Evolutionary conservation across 2,113 vertebrate genomes (phyloP).

Genomic region (Callithrix jacchus): DNA sequence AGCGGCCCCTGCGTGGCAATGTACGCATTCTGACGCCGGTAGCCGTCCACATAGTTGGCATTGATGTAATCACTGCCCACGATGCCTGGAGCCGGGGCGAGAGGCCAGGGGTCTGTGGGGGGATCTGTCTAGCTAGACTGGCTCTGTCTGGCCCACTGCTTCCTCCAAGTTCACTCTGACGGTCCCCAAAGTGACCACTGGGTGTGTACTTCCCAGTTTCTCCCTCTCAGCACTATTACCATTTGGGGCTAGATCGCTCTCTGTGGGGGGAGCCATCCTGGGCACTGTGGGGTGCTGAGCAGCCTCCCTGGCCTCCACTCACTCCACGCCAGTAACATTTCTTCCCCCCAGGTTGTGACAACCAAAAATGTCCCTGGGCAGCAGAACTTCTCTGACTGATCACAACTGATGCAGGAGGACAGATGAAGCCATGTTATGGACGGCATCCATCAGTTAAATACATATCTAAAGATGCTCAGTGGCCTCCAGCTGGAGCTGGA

Average conservation of each 20-base stretch:
- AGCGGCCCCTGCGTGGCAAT: constrained; percentile 97
- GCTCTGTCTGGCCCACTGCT: accelerated
- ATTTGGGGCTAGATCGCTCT: accelerated
- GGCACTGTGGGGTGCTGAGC: accelerated
- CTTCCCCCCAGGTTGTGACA: background rate
- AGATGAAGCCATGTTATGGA: accelerated
- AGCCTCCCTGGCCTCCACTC: accelerated
- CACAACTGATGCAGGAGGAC: accelerated
- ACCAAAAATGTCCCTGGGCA: background rate
- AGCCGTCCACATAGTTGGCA: constrained; percentile 98
- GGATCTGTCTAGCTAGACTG: background rate
- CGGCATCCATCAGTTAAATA: background rate
- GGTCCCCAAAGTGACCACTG: accelerated
- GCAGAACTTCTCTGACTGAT: background rate
- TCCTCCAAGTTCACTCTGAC: background rate
- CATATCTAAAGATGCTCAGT: accelerated
- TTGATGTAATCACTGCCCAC: constrained; percentile 98
- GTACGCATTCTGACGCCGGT: constrained; percentile 98
- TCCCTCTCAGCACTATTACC: accelerated
- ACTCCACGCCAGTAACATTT: accelerated
- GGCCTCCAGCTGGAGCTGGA: background rate
- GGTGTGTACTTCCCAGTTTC: accelerated
- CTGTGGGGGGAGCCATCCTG: accelerated
- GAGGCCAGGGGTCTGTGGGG: background rate
- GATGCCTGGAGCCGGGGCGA: constrained; percentile 84